Evolutionary conservation across 1,140 invertebrate genomes (phyloP).

Genomic region (Atta cephalotes): DNA sequence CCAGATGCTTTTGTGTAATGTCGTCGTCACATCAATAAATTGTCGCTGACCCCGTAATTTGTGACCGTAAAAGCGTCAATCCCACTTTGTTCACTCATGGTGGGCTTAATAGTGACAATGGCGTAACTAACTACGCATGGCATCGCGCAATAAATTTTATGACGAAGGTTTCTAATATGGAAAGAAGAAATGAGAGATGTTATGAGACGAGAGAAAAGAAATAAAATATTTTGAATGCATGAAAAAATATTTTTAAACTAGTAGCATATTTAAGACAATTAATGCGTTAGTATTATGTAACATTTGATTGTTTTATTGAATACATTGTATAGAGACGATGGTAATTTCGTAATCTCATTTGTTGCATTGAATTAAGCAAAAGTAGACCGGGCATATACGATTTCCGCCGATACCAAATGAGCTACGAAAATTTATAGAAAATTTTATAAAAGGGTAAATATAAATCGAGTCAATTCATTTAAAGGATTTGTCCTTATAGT

Average conservation of each 20-base stretch:
- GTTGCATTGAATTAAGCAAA: constrained; percentile 30
- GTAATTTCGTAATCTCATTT: constrained; percentile 42
- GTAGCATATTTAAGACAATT: not conserved
- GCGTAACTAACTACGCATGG: constrained; percentile 20
- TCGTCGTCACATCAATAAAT: constrained; percentile 51
- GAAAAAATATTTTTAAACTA: not conserved
- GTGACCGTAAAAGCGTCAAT: not conserved
- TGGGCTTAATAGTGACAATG: not conserved
- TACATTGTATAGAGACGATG: not conserved
- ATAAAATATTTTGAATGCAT: not conserved
- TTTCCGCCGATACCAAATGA: not conserved
- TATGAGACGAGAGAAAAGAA: not conserved
- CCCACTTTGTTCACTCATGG: not conserved
- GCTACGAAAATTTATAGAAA: not conserved
- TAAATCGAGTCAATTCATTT: not conserved
- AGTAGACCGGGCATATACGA: not conserved
- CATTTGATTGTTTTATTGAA: not conserved
- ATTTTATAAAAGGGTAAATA: not conserved
- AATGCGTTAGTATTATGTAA: not conserved
- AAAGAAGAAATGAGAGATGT: not conserved
- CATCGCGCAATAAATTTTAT: not conserved
- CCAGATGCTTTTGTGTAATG: constrained; percentile 73
- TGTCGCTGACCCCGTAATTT: constrained; percentile 55
- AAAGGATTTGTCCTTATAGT: not conserved
- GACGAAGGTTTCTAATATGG: not conserved